Evolutionary conservation across 1,140 invertebrate species (phyloP), one percentile per base, ranked within the genome.

Genomic region (Elymnias hypermnestra): DNA sequence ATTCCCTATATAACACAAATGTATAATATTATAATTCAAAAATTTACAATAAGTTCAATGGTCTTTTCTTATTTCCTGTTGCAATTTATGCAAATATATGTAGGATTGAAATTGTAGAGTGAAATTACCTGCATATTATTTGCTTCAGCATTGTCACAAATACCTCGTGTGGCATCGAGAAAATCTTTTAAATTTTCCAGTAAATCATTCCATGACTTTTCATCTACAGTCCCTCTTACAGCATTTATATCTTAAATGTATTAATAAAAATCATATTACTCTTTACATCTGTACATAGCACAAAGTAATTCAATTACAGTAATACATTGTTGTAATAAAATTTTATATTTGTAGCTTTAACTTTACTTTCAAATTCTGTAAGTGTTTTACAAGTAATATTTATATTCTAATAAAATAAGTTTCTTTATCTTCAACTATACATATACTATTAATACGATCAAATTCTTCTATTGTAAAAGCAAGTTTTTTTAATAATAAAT

Each of bases 151-250:
- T 45, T 42, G 1, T 31, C 33, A 39, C 57, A 65, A 5, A 76
- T 50, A 5, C 44, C 50, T 9, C 41, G 26, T 0, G 56, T 51
- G n/a, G 65, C 65, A 2, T 63, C 57, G 7, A 72, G 59, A 3
- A 73, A 52, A 0, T 38, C 46, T 4, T 37, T 29, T 5, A 73
- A 15, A 8, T 62, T 36, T 15, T 50, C 25, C 5, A 41, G 12
- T 29, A 67, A 49, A 10, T 53, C 45, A 5, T 38, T 42, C 18
- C 64, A 58, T 5, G 37, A 48, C 1, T 46, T 39, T 2, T 46
- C 28, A 40, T 56, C 42, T 3, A 53, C 46, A 10, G 60, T 56
- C 6, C 49, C 40, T 5, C 46, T 36, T 5, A 59, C 23, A 1
- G 41, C 21, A 18, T 51, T 62, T 1, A 42, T 35, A 29, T 70